Evolutionary conservation across 2,797 vertebrate genomes (phyloP), one percentile per base, ranked within the genome.

Genomic region (Adrianichthys oophorus): DNA sequence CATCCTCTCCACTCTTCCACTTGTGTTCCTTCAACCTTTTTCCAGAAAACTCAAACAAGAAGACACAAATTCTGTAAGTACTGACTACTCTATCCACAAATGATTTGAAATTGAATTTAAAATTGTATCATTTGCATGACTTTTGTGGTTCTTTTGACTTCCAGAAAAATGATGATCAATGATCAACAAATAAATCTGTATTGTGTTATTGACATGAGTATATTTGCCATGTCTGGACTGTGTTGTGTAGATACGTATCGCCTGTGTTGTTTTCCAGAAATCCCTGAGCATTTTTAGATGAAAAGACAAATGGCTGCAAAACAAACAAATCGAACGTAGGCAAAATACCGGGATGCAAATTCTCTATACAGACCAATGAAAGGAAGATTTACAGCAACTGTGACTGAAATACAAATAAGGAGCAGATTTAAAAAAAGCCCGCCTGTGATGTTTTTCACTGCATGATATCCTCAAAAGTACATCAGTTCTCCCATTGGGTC

Each of bases 371-470:
- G 21, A 0, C 4, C 42, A 32, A 4, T 6, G 1, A 14, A 21
- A 56, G 2, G 2, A 18, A 19, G 4, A 17, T 8, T 24, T 29
- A 26, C 7, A 48, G 16, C 23, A 19, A n/a, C 50, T 15, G 7
- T 5, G 4, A 13, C 4, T 51, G 29, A 14, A 42, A 19, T 0
- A 21, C 3, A 16, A 1, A 46, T 37, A 24, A 48, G 5, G 6
- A 5, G 14, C 17, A 23, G 10, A 21, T 1, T 49, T 40, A 15
- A 55, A 49, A 49, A 19, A 37, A 4, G 41, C 51, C 50, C 59
- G 15, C 42, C 4, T n/a, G 8, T 58, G 37, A 43, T 91, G 88
- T 91, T 92, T 87, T 75, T 83, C 72, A 62, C 45, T n/a, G 41
- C 41, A 15, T 59, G 69, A 64, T 79, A 62, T 80, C 29, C 59